Base-by-base conservation (phyloP, 1,140 invertebrate species). In the Nasonia vitripennis region DNA sequence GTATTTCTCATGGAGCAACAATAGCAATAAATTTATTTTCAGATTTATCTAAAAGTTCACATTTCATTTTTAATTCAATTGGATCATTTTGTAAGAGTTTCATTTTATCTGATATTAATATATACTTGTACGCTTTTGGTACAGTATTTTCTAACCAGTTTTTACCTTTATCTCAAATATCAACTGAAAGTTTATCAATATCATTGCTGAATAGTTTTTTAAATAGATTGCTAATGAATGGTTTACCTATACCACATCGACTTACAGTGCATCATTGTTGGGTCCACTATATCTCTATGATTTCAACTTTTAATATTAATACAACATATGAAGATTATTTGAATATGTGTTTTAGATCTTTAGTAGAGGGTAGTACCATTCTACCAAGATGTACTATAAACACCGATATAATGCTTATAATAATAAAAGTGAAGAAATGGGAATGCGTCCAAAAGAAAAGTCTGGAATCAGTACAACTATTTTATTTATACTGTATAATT, bases 81-180 rank as follows among this genome's bases (percentile, higher is more conserved):
- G 68, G 68, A 27, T 71, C 68, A 27, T 71, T 71, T 27, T 71
- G 68, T 31, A 27, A 71, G 27, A 71, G 27, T 71, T 71, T 71
- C 5, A 71, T 71, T 27, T 71, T 7, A 11, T 3, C n/a, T 27
- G 23, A 71, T 34, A 27, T 7, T 2, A 34, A n/a, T 27, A 71
- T 71, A n/a, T 71, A 71, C 27, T 71, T 71, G 11, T 71, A 71
- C 27, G 27, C 68, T 71, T 27, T 71, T 11, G 68, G n/a, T 6
- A 31, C 68, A 71, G 23, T 71, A 11, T 4, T 11, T 27, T 71
- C n/a, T 27, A 71, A 71, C 27, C n/a, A 71, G 27, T 11, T 71
- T 9, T 27, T 71, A 27, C 68, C 68, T 27, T 10, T 71, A 27
- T 27, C 2, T 71, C n/a, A 71, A 31, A 27, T 71, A 11, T 71